Evolutionary conservation across 2,113 vertebrate species (phyloP).

Genomic region (Micronisus gabar): DNA sequence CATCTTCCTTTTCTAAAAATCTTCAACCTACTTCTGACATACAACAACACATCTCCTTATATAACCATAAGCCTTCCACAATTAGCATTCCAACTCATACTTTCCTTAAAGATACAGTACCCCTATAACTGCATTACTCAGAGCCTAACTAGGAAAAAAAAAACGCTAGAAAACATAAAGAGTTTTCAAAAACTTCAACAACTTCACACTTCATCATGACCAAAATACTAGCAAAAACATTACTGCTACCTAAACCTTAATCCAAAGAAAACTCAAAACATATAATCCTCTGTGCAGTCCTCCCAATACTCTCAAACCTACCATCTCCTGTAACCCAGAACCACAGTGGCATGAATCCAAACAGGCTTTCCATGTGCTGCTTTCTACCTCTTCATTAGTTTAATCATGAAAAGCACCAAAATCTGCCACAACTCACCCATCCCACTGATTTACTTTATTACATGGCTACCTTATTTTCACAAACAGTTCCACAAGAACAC

Average conservation of each 20-base stretch:
- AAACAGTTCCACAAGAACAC: background rate
- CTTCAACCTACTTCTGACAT: slow-evolving; percentile 39
- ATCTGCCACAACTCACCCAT: background rate
- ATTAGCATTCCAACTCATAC: slow-evolving; percentile 6
- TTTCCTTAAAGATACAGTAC: background rate
- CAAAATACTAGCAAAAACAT: background rate
- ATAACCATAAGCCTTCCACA: slow-evolving; percentile 37
- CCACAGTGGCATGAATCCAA: background rate
- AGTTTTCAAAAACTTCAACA: background rate
- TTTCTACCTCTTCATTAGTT: background rate
- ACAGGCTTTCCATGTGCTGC: background rate
- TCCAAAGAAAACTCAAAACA: background rate
- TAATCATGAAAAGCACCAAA: background rate
- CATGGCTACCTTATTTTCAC: background rate
- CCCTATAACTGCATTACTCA: background rate
- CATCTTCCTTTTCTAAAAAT: slow-evolving; percentile 42
- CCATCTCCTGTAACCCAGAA: background rate
- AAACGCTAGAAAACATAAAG: background rate
- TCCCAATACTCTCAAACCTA: background rate
- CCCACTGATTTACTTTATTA: background rate
- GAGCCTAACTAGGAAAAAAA: background rate
- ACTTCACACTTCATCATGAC: background rate
- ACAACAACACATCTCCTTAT: slow-evolving; percentile 37
- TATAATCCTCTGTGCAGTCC: background rate
- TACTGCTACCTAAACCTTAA: background rate